Evolutionary conservation across 2,797 vertebrate genomes (phyloP), one percentile per base, ranked within the genome.

Genomic region (Vultur gryphus): DNA sequence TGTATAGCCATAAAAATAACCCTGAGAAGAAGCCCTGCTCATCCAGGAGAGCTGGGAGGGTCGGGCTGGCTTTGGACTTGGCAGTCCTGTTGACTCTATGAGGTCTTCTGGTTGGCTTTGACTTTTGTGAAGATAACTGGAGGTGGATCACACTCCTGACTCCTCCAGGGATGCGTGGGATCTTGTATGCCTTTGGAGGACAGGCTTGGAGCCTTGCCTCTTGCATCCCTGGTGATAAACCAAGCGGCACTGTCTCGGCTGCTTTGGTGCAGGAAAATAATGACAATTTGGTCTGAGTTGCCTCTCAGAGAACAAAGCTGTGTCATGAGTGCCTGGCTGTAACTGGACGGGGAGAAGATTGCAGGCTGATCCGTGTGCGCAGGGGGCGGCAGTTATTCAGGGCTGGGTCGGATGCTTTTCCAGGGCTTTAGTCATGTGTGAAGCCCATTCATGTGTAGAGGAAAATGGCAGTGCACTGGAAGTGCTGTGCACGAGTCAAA

Each of bases 381-480:
- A 2, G 51, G 31, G 11, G 43, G 26, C 13, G 75, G 37, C 39
- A 14, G 35, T 35, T 35, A 43, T 21, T 79, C 46, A 21, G 65
- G 89, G 61, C n/a, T 69, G 75, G 71, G 61, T 55, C 1, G 4
- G 75, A 7, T 87, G 86, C 52, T 92, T 57, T 76, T 84, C 67
- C 71, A 83, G 92, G 59, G 64, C 52, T 91, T 93, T 81, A 35
- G 54, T 89, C 46, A 44, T 43, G 72, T 90, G 64, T 59, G 77
- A 90, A 73, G 37, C 55, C 67, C 43, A 14, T 59, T n/a, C 80
- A 55, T 29, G 61, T 61, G 84, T 75, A 10, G 90, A 76, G 73
- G 79, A 77, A 81, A 78, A 29, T 3, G 4, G 11, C 2, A 2
- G 51, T 24, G 35, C 15, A 2, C 33, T 86, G 81, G 69, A 76